Percentiles rank a stretch among this genome's conserved stretches.
Conservation (phyloP, 2,888 invertebrate species). For the Cryptocephalus primarius region DNA sequence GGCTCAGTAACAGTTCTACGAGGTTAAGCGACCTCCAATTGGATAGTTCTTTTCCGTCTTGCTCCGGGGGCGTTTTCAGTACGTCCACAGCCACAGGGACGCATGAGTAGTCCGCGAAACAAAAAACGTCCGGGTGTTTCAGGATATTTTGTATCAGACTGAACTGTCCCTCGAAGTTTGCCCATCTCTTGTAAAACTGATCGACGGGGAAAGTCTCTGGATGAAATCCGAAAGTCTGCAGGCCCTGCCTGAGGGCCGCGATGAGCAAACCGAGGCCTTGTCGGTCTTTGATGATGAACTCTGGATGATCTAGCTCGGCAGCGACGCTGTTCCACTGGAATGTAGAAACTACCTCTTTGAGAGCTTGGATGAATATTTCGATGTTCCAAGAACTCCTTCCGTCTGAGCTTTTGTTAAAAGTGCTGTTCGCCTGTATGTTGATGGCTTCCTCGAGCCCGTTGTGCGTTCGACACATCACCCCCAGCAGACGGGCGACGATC, state of each 20-base stretch:
- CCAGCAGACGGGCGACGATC: constrained; percentile 72
- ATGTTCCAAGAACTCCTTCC: constrained; percentile 73
- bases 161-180: constrained; percentile 85
- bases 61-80: constrained; percentile 88
- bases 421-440: constrained; percentile 49
- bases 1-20: constrained; percentile 74
- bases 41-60: constrained; percentile 84
- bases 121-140: constrained; percentile 87
- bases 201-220: constrained; percentile 77
- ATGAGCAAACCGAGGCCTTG: constrained; percentile 74
- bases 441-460: constrained; percentile 55
- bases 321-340: constrained; percentile 91
- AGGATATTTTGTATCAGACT: constrained; percentile 78
- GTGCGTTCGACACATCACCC: constrained; percentile 79
- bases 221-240: constrained; percentile 61
- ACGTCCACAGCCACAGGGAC: constrained; percentile 79
- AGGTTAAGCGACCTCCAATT: constrained; percentile 91
- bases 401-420: constrained; percentile 38
- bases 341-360: constrained; percentile 78
- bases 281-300: constrained; percentile 80
- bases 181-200: constrained; percentile 81
- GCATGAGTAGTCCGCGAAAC: constrained; percentile 85
- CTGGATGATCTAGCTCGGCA: constrained; percentile 79
- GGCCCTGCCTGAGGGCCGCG: constrained; percentile 60
- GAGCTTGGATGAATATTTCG: constrained; percentile 84